A percentile compares a stretch with the other conserved stretches of the same genome.
Conservation (phyloP, 2,888 invertebrate species). For the Subacronicta megacephala region DNA sequence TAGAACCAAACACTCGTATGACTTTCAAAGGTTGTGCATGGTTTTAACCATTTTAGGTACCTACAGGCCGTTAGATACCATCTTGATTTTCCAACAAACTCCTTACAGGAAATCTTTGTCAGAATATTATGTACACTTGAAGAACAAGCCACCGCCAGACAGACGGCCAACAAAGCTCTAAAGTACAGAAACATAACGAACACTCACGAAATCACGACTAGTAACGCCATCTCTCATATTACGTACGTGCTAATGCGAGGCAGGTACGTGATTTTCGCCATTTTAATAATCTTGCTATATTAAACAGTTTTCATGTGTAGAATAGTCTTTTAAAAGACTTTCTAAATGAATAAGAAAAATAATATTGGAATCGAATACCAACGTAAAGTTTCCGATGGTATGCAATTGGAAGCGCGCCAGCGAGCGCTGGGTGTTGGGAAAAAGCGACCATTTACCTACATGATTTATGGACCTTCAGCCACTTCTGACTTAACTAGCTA, state of each 20-base stretch:
- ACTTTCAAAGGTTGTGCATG: no score
- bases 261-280: not conserved
- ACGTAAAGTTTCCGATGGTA: conserved; percentile 33
- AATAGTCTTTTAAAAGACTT: conserved; percentile 19
- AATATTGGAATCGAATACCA: conserved; percentile 40
- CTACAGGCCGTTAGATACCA: no score
- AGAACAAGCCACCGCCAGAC: no score
- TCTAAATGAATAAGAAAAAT: conserved; percentile 37
- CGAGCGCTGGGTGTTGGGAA: conserved; percentile 35
- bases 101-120: no score
- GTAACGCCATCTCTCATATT: conserved; percentile 15
- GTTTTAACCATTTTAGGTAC: no score
- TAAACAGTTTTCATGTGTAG: conserved; percentile 8
- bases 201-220: not conserved
- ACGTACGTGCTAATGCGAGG: not conserved
- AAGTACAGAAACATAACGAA: no score
- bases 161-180: no score
- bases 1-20: no score
- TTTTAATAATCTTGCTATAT: no score
- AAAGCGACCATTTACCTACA: conserved; percentile 54
- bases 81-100: no score
- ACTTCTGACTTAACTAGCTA: conserved; percentile 57
- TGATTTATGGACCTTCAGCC: conserved; percentile 59
- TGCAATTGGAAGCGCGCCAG: conserved; percentile 52
- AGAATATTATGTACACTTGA: no score